These are phyloP conservation scores for Sialis fuliginosa DNA, from an alignment of 2,888 invertebrate species.

Conservation along the genomic window DNA sequence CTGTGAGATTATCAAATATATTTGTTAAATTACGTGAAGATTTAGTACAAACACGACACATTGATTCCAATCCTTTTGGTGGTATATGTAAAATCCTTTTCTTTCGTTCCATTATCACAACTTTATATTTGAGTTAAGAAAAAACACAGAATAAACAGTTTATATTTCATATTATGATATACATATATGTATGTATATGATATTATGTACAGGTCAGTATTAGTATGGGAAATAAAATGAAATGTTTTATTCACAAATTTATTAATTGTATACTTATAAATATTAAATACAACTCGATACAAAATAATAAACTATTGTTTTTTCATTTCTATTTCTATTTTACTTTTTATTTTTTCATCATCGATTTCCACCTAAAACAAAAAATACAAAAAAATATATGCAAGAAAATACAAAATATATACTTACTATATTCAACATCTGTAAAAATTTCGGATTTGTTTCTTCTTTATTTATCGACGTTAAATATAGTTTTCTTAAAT, in stretches of 20 bases:
- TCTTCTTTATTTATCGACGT: constrained; percentile 35
- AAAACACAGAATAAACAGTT: no score
- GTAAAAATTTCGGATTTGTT: constrained; percentile 33
- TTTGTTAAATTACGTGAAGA: constrained; percentile 1
- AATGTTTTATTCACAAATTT: not conserved
- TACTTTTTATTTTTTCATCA: no score
- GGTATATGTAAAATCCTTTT: not conserved
- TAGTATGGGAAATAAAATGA: not conserved
- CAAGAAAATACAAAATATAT: no score
- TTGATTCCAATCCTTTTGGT: not conserved
- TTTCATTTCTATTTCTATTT: no score
- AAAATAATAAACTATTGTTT: not conserved
- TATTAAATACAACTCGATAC: not conserved
- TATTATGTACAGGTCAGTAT: no score
- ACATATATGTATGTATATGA: no score
- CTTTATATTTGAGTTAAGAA: no score
- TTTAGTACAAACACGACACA: constrained; percentile 4
- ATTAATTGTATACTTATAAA: not conserved
- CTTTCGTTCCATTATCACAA: not conserved
- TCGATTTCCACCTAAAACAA: not conserved
- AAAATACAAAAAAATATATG: no score
- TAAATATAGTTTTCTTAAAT: constrained; percentile 44
- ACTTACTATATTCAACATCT: constrained; percentile 25
- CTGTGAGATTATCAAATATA: not conserved
- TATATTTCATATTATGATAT: no score